These are phyloP conservation scores for Oreotragus oreotragus DNA, from an alignment of 2,113 vertebrate species.

Conservation along the genomic window DNA sequence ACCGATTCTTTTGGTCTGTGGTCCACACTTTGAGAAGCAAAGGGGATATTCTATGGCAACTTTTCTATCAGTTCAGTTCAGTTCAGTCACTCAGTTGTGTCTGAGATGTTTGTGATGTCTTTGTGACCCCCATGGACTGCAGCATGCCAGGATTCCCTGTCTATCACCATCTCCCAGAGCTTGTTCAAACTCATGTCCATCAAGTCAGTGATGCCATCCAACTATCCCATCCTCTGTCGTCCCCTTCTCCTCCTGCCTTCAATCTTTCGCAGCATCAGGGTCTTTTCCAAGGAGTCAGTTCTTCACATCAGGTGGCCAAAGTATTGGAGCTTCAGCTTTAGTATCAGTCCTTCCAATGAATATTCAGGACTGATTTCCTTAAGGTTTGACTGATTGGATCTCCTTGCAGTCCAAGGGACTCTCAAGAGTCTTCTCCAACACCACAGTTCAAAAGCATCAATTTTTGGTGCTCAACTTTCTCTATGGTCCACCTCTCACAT, in stretches of 20 bases:
- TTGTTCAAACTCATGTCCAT: neutral
- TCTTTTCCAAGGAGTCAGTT: neutral
- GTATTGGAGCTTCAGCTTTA: neutral
- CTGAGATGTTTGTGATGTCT: neutral
- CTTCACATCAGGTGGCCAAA: neutral
- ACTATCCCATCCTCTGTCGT: neutral
- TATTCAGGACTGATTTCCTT: neutral
- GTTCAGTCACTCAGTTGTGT: neutral
- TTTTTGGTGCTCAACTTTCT: accelerated
- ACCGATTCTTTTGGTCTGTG: neutral
- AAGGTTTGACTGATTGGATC: neutral
- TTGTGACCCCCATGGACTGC: neutral
- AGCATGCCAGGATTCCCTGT: neutral
- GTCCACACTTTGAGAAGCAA: neutral
- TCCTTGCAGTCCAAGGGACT: neutral
- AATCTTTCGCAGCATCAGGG: neutral
- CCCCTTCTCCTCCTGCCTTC: neutral
- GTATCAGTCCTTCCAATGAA: neutral
- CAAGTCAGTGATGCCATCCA: neutral
- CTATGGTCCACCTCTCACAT: neutral
- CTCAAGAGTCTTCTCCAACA: neutral
- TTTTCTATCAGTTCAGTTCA: neutral
- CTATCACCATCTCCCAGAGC: neutral
- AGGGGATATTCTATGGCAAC: neutral
- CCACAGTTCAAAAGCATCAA: neutral